phyloP scores from a whole-genome alignment of 2,797 vertebrate genomes.

The Mergus octosetaceus region DNA sequence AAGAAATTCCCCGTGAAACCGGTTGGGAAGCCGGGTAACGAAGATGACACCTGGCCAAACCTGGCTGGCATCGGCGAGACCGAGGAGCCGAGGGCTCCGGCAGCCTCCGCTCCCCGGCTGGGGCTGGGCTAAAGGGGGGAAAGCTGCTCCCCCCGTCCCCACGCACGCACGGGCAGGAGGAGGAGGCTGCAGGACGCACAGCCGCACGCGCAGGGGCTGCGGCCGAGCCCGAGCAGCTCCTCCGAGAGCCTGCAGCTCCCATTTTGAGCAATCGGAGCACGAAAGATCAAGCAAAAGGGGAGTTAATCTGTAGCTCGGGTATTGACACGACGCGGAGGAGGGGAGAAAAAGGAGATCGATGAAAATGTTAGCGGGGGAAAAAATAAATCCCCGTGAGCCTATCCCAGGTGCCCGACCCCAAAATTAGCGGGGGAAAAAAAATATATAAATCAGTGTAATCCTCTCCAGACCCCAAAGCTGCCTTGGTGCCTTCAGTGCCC shows the following conservation, averaged over 20 bases:
- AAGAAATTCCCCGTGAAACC: not conserved
- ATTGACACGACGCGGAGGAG: not conserved
- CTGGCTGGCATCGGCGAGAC: not conserved
- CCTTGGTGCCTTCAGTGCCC: no score
- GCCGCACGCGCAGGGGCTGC: not conserved
- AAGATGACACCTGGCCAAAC: not conserved
- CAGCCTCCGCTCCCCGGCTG: not conserved
- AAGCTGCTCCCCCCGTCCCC: not conserved
- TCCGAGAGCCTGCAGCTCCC: not conserved
- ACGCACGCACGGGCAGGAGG: not conserved
- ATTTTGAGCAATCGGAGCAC: not conserved
- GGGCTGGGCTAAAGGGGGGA: not conserved
- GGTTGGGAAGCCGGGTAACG: not conserved
- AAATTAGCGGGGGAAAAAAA: not conserved
- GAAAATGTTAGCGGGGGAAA: not conserved
- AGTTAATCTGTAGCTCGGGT: slow-evolving; percentile 49
- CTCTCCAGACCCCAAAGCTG: no score
- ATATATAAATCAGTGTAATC: not conserved
- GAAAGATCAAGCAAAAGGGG: slow-evolving; percentile 47
- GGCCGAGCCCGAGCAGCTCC: not conserved
- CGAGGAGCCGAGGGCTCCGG: rapidly evolving
- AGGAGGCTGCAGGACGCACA: not conserved
- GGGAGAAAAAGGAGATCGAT: not conserved
- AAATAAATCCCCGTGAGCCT: not conserved
- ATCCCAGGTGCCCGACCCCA: no score